Base-by-base conservation (phyloP, 2,113 vertebrate species). In the Mesembrinibis cayennensis region DNA sequence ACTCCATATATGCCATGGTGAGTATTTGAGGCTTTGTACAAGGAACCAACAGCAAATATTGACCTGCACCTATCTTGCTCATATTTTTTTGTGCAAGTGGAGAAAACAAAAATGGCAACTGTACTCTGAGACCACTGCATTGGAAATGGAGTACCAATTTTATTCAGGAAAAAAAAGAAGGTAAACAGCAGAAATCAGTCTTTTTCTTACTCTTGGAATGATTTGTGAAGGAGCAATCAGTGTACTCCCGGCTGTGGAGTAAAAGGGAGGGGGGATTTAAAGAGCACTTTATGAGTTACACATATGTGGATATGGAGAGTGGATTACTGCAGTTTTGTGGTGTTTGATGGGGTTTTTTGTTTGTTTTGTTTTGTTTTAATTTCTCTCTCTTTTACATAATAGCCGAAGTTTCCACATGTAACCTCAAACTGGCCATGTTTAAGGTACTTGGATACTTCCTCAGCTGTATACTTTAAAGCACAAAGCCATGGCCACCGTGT, bases 371-470 rank as follows among this genome's bases (percentile, higher is more conserved):
- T 71, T 9, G 4, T 15, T 82, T 71, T 9, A 9, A 56, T 74
- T 82, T 74, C 40, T 61, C 2, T 34, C 73, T 65, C 42, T 61
- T 72, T 55, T 38, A 32, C 11, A 13, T 55, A n/a, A 47, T 7
- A 84, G 25, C 8, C 3, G 4, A 58, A 74, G 5, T 34, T 95
- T 76, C n/a, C 47, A 78, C 26, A 70, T 58, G 25, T 23, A 52
- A 42, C 15, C 13, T 84, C 61, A 71, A 42, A 66, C 0, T 69
- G 5, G 6, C 19, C 0, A 0, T 53, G n/a, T 66, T 61, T 66
- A 32, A 78, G 19, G 26, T 34, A 30, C 29, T 76, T 77, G 61
- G 53, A 40, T 27, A 44, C 9, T 2, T 65, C 18, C 45, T 36
- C 34, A 72, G 18, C 18, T 56, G 6, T 6, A 12, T 61, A 7